Conservation (phyloP, 2,888 invertebrate species). For the Drosophila bunnanda region DNA sequence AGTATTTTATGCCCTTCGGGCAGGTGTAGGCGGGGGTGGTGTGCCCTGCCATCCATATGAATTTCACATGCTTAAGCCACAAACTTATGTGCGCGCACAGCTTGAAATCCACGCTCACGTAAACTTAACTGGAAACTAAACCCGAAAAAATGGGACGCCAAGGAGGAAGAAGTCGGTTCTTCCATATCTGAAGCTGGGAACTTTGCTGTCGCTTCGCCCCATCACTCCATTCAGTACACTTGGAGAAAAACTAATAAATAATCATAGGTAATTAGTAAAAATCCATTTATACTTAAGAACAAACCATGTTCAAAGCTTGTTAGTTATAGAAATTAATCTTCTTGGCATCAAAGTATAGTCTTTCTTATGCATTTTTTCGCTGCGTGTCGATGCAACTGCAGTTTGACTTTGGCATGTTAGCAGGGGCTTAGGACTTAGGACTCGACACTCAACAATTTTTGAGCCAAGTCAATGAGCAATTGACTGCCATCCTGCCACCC, state of each 20-base stretch:
- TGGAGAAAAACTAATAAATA: no score
- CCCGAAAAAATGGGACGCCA: constrained; percentile 33
- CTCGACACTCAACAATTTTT: constrained; percentile 52
- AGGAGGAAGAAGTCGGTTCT: constrained; percentile 19
- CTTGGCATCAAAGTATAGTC: fast-evolving
- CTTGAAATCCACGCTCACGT: constrained; percentile 80
- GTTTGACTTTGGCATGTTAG: constrained; percentile 57
- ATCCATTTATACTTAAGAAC: no score
- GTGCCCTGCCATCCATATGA: constrained; percentile 64
- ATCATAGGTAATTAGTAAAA: no score
- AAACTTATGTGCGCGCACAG: constrained; percentile 80
- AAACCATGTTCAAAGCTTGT: no score
- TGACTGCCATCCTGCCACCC: constrained; percentile 55
- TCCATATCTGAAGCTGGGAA: constrained; percentile 42
- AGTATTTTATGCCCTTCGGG: constrained; percentile 54
- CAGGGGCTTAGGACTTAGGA: constrained; percentile 57
- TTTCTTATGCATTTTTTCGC: neutral
- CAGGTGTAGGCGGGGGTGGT: constrained; percentile 19
- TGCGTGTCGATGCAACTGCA: constrained; percentile 53
- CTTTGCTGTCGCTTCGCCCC: constrained; percentile 38
- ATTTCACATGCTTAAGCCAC: constrained; percentile 80
- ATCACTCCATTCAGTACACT: neutral
- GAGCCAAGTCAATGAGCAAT: constrained; percentile 74
- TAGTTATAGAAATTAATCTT: neutral
- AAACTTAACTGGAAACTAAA: constrained; percentile 74